These are phyloP conservation scores for Ciconia maguari DNA, from an alignment of 2,113 vertebrate genomes.

Conservation along the genomic window DNA sequence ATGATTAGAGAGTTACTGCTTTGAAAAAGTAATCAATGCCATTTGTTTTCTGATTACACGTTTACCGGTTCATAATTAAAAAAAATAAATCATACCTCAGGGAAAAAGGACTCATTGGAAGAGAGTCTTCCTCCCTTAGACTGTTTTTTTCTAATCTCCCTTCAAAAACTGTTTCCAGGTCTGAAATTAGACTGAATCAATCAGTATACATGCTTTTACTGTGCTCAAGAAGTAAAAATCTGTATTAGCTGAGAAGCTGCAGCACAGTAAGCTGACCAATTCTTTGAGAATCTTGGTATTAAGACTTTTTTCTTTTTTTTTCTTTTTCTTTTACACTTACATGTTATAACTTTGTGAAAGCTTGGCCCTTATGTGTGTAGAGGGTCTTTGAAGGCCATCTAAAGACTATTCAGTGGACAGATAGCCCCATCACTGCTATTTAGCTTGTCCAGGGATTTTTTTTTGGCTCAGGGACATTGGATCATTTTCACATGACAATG, in stretches of 20 bases:
- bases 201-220: neutral
- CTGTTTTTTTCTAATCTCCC: neutral
- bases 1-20: neutral
- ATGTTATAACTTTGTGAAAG: neutral
- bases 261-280: neutral
- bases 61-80: neutral
- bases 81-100: neutral
- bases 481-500: neutral
- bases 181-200: neutral
- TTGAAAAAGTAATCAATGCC: conserved; percentile 25
- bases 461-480: neutral
- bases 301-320: neutral
- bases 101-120: neutral
- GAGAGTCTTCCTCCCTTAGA: neutral
- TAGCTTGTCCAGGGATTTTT: neutral
- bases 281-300: neutral
- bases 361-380: neutral
- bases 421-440: neutral
- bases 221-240: neutral
- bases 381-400: neutral
- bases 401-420: neutral
- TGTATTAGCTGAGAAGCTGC: neutral
- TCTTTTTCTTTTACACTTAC: neutral
- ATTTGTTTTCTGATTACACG: conserved; percentile 35
- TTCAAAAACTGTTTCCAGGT: neutral